These are phyloP conservation scores for Brachyrhaphis roseni DNA, from an alignment of 2,797 vertebrate species.

Conservation along the genomic window DNA sequence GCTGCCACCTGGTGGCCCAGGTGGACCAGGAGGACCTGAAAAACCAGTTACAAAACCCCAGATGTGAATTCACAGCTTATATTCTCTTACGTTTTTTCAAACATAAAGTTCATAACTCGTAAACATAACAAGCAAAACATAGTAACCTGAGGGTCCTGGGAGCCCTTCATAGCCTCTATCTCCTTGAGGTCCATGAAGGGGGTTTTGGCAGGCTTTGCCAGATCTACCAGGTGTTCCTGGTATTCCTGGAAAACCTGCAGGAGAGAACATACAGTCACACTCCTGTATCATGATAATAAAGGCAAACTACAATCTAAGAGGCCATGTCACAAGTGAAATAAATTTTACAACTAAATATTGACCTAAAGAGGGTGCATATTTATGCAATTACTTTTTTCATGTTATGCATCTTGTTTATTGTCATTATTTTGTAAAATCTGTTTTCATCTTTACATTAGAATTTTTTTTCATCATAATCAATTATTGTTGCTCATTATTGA, in stretches of 20 bases:
- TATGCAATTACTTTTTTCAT: no score
- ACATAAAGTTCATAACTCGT: not conserved
- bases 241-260: slow-evolving; percentile 47
- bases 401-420: no score
- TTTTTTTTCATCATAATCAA: not conserved
- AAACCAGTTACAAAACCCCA: not conserved
- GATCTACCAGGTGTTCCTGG: slow-evolving; percentile 50
- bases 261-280: slow-evolving; percentile 3
- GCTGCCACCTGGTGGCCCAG: slow-evolving; percentile 32
- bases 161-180: slow-evolving; percentile 55
- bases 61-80: not conserved
- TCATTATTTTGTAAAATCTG: no score
- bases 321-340: not conserved
- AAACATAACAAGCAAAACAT: not conserved
- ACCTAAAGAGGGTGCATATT: no score
- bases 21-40: slow-evolving; percentile 55
- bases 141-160: slow-evolving; percentile 53
- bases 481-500: not conserved
- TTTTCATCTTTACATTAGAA: not conserved
- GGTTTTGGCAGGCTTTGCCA: slow-evolving; percentile 25
- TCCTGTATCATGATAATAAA: not conserved
- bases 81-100: not conserved
- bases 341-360: not conserved
- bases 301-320: not conserved
- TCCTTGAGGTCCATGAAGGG: slow-evolving; percentile 32